Evolutionary conservation across 2,888 invertebrate genomes (phyloP).

Genomic region (Strigamia transsilvanica): DNA sequence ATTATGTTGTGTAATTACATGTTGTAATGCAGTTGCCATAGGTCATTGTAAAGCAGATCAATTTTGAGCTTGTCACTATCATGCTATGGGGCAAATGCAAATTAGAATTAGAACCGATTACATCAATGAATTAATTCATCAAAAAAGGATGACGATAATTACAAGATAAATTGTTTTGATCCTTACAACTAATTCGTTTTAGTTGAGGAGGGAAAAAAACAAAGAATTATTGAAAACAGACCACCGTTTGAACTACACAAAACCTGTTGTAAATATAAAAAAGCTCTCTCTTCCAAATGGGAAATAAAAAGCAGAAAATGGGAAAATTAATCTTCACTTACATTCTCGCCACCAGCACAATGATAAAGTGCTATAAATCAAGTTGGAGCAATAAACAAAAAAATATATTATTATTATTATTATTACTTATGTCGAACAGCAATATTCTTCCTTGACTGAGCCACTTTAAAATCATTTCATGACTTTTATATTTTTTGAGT

Average conservation of each 20-base stretch:
- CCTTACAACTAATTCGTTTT: conserved; percentile 14
- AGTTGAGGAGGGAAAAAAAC: background rate
- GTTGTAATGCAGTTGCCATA: background rate
- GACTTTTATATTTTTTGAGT: background rate
- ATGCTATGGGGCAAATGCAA: background rate
- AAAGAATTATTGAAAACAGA: conserved; percentile 17
- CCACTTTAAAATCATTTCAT: conserved; percentile 15
- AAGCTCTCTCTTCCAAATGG: conserved; percentile 18
- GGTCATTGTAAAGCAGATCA: conserved; percentile 22
- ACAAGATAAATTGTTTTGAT: conserved; percentile 42
- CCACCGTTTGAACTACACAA: background rate
- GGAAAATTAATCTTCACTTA: conserved; percentile 38
- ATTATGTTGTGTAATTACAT: too few relatives aligned
- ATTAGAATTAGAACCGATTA: conserved; percentile 27
- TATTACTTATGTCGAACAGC: background rate
- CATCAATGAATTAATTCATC: conserved; percentile 24
- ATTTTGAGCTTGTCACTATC: conserved; percentile 22
- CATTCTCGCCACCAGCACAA: background rate
- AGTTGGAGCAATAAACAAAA: conserved; percentile 10
- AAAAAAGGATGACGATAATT: conserved; percentile 13
- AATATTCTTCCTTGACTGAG: background rate
- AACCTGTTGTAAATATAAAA: conserved; percentile 28
- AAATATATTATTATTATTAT: background rate
- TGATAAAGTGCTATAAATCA: conserved; percentile 42
- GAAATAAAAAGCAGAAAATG: conserved; percentile 47